Evolutionary conservation across 2,888 invertebrate genomes (phyloP).

Genomic region (Temnothorax unifasciatus): DNA sequence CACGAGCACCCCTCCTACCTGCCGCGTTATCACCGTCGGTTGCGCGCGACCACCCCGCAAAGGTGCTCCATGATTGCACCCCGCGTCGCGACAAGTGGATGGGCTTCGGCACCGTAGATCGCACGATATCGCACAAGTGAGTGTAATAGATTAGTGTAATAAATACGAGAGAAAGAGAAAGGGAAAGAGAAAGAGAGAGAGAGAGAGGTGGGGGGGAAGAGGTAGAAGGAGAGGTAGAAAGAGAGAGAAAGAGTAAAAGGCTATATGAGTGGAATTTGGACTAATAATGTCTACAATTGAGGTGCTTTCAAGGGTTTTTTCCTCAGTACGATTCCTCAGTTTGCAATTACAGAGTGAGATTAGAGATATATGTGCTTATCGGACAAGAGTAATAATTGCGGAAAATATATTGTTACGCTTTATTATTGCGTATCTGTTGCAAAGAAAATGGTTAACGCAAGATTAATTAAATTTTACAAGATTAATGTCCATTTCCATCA

Average conservation of each 20-base stretch:
- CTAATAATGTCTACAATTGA: background rate
- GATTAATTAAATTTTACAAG: background rate
- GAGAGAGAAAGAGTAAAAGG: background rate
- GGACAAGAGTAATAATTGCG: background rate
- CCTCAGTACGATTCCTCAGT: no score
- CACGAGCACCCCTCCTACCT: background rate
- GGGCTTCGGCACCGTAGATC: conserved; percentile 16
- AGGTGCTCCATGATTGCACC: conserved; percentile 36
- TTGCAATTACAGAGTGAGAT: background rate
- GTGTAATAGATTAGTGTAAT: background rate
- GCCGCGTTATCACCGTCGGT: conserved; percentile 4
- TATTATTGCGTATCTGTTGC: background rate
- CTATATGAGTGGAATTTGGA: no score
- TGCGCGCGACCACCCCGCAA: conserved; percentile 31
- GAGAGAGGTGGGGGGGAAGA: no score
- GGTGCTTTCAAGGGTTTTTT: background rate
- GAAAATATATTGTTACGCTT: background rate
- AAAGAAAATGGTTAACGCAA: background rate
- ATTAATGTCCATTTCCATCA: no score
- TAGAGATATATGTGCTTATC: background rate
- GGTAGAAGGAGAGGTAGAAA: no score
- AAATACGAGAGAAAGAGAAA: background rate
- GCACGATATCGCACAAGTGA: conserved; percentile 18
- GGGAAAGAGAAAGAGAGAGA: no score
- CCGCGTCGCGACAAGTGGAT: conserved; percentile 35